Conservation (phyloP, 2,797 vertebrate genomes). For the Salarias fasciatus region DNA sequence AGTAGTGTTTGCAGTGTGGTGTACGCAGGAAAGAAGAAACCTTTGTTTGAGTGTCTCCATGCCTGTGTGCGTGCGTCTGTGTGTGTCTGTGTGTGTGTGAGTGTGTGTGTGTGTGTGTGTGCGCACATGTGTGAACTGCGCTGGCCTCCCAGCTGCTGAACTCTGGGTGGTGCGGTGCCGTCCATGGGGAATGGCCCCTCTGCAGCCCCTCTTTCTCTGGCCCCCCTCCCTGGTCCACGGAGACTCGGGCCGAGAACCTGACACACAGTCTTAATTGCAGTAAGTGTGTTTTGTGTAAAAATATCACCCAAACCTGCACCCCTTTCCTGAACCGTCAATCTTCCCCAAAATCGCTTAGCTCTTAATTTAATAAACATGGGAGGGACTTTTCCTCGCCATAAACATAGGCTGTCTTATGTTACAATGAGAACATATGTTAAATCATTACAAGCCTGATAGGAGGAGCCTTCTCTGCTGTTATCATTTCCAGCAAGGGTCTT, state of each 20-base stretch:
- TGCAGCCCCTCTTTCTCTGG: slow-evolving; percentile 18
- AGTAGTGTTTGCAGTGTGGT: slow-evolving; percentile 24
- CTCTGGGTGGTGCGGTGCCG: slow-evolving; percentile 46
- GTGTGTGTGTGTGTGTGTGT: slow-evolving; percentile 12
- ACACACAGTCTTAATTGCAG: slow-evolving; percentile 81
- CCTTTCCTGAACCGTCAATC: slow-evolving; percentile 85
- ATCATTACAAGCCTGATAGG: slow-evolving; percentile 75
- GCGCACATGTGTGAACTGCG: slow-evolving; percentile 27
- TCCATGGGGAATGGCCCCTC: slow-evolving; percentile 33
- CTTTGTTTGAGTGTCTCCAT: slow-evolving; percentile 40
- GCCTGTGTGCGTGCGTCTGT: slow-evolving; percentile 15
- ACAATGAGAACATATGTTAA: slow-evolving; percentile 81
- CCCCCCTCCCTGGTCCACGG: slow-evolving; percentile 41
- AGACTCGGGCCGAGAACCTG: slow-evolving; percentile 67
- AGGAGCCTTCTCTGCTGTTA: slow-evolving; percentile 55
- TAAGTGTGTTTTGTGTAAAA: slow-evolving; percentile 88
- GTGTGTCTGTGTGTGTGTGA: slow-evolving; percentile 27
- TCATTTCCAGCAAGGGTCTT: slow-evolving; percentile 50
- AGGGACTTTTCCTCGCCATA: slow-evolving; percentile 69
- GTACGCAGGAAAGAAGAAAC: slow-evolving; percentile 54
- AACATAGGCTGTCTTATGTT: slow-evolving; percentile 78
- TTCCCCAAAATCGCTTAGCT: slow-evolving; percentile 74
- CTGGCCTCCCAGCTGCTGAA: slow-evolving; percentile 60
- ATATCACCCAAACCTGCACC: slow-evolving; percentile 83
- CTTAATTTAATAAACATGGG: slow-evolving; percentile 82